These are phyloP conservation scores for Eurystomus gularis DNA, from an alignment of 2,113 vertebrate species.

Conservation along the genomic window DNA sequence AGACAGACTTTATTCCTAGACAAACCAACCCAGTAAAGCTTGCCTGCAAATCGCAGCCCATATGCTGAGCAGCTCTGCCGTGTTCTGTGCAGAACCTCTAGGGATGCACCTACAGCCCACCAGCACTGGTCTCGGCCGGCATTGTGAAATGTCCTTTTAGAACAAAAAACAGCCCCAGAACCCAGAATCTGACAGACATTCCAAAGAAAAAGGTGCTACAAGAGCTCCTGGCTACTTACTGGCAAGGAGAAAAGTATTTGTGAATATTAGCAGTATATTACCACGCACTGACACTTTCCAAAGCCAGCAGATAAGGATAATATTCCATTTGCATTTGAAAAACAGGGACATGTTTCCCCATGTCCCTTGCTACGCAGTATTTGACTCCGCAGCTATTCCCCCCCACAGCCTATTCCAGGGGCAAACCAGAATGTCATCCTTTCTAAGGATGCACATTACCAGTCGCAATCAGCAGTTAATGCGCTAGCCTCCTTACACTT, in stretches of 20 bases:
- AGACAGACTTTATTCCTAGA: neutral
- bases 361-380: neutral
- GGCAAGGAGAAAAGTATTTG: neutral
- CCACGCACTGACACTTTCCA: neutral
- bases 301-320: neutral
- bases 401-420: neutral
- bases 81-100: neutral
- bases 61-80: neutral
- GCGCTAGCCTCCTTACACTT: neutral
- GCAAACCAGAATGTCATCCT: neutral
- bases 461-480: neutral
- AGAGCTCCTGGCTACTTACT: neutral
- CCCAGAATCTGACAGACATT: neutral
- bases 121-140: neutral
- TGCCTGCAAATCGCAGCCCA: neutral
- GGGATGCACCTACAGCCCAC: neutral
- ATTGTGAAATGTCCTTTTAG: neutral
- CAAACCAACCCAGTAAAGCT: neutral
- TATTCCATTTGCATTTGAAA: neutral
- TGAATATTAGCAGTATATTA: neutral
- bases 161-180: neutral
- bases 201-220: neutral
- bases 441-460: neutral
- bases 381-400: neutral
- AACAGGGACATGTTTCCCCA: accelerated